Base-by-base conservation (phyloP, 1,140 invertebrate species). In the Dendrolimus punctatus region DNA sequence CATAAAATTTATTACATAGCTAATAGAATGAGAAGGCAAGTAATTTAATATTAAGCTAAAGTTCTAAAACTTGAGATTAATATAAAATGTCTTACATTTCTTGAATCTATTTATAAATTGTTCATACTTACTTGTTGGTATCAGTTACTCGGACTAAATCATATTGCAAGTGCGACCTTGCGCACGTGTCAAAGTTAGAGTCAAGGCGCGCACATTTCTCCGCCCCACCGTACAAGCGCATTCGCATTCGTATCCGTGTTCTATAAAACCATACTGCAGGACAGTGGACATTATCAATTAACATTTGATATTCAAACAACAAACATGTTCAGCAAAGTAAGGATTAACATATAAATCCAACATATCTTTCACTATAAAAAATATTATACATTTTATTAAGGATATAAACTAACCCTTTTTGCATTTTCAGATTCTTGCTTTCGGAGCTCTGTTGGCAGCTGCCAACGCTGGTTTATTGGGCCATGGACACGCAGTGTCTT, bases 271-370 rank as follows among this genome's bases (percentile, higher is more conserved):
- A 78, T 70, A 71, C 55, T 41, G 51, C 64, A 51, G 66, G 58
- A 58, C 64, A 38, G 53, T 70, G 73, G 68, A 78, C 66, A 79
- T 23, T 23, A 23, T 68, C 66, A 80, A 80, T 81, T 70, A 71
- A 72, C 70, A 60, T 49, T 62, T 49, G 55, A 62, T 73, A 58
- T 46, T 67, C 53, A 63, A 65, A 70, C 61, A 61, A 40, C 40
- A 41, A 79, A 78, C 65, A 82, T 82, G 79, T 77, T 80, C 68
- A 74, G 75, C 72, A 80, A 78, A 78, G 77, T 80, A 55, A 80
- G 77, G 76, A 23, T 23, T 23, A 23, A 23, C 23, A 23, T 23
- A 23, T 23, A 23, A 23, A 23, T 23, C 23, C 3, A 23, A 23
- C 23, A 23, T 23, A 23, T 23, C 23, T 23, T 23, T 23, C 23